Conservation (phyloP, 2,888 invertebrate genomes). For the Pollenia griseotomentosa region DNA sequence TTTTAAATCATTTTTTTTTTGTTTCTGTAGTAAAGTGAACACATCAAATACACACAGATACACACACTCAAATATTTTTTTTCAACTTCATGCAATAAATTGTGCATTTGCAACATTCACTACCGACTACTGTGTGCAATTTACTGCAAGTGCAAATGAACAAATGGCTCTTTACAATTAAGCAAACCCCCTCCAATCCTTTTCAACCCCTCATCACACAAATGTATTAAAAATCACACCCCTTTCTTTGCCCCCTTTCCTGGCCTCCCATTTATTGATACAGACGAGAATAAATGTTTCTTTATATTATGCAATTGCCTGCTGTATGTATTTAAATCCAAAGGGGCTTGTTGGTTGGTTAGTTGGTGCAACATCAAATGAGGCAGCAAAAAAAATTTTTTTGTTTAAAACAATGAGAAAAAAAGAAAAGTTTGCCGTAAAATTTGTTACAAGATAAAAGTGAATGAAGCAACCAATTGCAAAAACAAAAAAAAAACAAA, state of each 20-base stretch:
- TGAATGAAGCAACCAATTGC: constrained; percentile 50
- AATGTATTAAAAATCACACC: neutral
- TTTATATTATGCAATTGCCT: constrained; percentile 36
- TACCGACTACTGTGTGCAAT: constrained; percentile 48
- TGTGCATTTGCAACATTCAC: constrained; percentile 72
- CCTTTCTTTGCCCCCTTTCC: neutral
- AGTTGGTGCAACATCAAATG: constrained; percentile 41
- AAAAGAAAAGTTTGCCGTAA: constrained; percentile 19
- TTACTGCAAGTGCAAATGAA: constrained; percentile 66
- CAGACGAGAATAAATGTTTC: constrained; percentile 34
- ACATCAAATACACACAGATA: too few relatives aligned
- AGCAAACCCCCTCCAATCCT: neutral
- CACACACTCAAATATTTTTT: neutral
- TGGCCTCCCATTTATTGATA: neutral
- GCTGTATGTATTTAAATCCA: constrained; percentile 42
- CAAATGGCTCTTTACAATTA: constrained; percentile 65
- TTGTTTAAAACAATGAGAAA: neutral
- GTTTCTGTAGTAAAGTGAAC: too few relatives aligned
- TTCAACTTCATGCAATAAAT: constrained; percentile 79
- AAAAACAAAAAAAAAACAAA: neutral
- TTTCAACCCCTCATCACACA: too few relatives aligned
- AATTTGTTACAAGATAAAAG: constrained; percentile 65
- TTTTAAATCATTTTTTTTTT: neutral
- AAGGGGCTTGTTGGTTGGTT: constrained; percentile 27
- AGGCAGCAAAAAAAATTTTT: constrained; percentile 23